A percentile compares a stretch with the other conserved stretches of the same genome.
phyloP scores from a whole-genome alignment of 2,888 invertebrate species.

The Nebria brevicollis region DNA sequence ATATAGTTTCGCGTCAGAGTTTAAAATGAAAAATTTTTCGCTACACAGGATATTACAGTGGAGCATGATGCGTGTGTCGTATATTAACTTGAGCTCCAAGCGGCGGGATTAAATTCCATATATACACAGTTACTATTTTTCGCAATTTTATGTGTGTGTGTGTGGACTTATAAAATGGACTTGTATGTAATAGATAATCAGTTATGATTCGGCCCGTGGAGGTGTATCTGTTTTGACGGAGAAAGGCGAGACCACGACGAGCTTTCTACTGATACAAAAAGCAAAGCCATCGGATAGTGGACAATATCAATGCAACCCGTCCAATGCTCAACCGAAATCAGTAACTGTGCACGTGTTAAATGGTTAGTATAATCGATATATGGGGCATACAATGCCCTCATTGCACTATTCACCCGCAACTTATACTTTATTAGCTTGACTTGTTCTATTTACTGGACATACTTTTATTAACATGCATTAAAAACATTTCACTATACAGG shows the following conservation, averaged over 20 bases:
- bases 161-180: too few species aligned
- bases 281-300: slow-evolving; percentile 89
- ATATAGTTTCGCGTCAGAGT: neutral
- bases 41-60: neutral
- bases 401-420: too few species aligned
- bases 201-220: slow-evolving; percentile 90
- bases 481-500: too few species aligned
- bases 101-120: neutral
- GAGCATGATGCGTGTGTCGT: neutral
- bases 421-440: too few species aligned
- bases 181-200: slow-evolving; percentile 79
- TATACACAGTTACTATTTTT: neutral
- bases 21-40: neutral
- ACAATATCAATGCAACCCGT: slow-evolving; percentile 93
- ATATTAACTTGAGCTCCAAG: neutral
- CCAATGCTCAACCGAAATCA: slow-evolving; percentile 90
- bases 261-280: slow-evolving; percentile 88
- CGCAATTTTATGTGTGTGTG: too few species aligned
- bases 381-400: neutral
- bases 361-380: slow-evolving; percentile 67
- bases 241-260: slow-evolving; percentile 90
- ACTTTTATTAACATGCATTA: too few species aligned
- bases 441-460: too few species aligned
- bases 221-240: slow-evolving; percentile 92
- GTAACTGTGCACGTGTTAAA: slow-evolving; percentile 93